Evolutionary conservation across 2,113 vertebrate species (phyloP), one percentile per base, ranked within the genome.

Genomic region (Coturnix japonica): DNA sequence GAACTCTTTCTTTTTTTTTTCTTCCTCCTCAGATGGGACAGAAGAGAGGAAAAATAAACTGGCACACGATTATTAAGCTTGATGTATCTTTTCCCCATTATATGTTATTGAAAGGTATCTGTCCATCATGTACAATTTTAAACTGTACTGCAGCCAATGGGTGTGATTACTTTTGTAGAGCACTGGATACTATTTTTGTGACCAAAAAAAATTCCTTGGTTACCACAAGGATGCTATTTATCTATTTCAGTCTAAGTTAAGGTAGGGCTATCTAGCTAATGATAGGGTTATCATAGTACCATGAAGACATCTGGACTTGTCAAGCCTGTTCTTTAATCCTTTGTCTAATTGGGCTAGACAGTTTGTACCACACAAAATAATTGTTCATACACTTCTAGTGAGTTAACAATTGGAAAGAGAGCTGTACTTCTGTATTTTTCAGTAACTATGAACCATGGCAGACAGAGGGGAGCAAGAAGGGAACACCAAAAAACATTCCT

Each of bases 241-340:
- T 83, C 90, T 95, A 92, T 95, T 95, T 95, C 72, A 83, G 87
- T 90, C 31, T 74, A 94, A 91, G 54, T 94, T 92, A 95, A 93
- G 95, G 90, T 77, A 95, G 93, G 95, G 90, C 85, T 89, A 89
- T 77, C 81, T 23, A 81, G 46, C 56, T 96, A 96, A 96, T 96
- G 80, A 95, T 71, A 95, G 94, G 90, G 82, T 94, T 80, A 53
- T 75, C 64, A 53, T 7, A 82, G 64, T 60, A 95, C 67, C 67
- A 76, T 2, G 72, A 80, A 93, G 93, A 95, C 91, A 95, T 79
- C 91, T 95, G 86, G 90, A 83, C 94, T 95, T 85, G 95, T 74
- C 85, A 85, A 89, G 91, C 95, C 89, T 91, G 95, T 94, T 96
- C 87, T 94, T 89, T 85, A 95, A 95, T 87, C 14, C 91, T 35